Base-by-base conservation (phyloP, 2,888 invertebrate species). In the Liposcelis brunnea region DNA sequence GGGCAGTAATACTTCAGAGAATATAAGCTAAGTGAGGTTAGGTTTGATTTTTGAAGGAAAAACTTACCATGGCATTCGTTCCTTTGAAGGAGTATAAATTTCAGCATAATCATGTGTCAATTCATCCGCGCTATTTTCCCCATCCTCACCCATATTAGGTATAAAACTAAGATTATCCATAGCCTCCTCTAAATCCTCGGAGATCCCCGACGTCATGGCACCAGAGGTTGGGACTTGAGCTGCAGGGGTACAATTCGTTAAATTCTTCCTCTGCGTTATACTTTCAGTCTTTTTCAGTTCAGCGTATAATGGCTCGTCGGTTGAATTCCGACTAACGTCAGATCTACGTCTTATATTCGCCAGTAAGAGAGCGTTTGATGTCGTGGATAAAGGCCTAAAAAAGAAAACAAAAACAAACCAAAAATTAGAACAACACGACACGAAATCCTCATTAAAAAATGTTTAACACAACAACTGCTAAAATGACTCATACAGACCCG, bases 21-120 rank as follows among this genome's bases (percentile, higher is more conserved):
- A n/a, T n/a, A n/a, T n/a, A n/a, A n/a, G n/a, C n/a, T n/a, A n/a
- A n/a, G n/a, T n/a, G n/a, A n/a, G n/a, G n/a, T n/a, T n/a, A n/a
- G n/a, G n/a, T n/a, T n/a, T n/a, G n/a, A n/a, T n/a, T n/a, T n/a
- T n/a, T n/a, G n/a, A n/a, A n/a, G n/a, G n/a, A n/a, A n/a, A 35
- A 35, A 50, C 52, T 31, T 54, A 55, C 56, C 56, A 56, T 3
- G 56, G 55, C 36, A 54, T 51, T 49, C 70, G 69, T 65, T 85
- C 90, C 60, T 85, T 75, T 54, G 85, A 87, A 0, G 90, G 91
- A 19, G 90, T 91, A 59, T 90, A 91, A 51, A 91, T 90, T 66
- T 91, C 90, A 1, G 90, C 89, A 58, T 91, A 91, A 61, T 91
- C 91, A 58, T 91, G 90, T 1, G 82, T 75, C 47, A 71, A 66